Percentiles rank a stretch among this genome's conserved stretches.
Conservation (phyloP, 2,113 vertebrate species). For the Daubentonia madagascariensis region DNA sequence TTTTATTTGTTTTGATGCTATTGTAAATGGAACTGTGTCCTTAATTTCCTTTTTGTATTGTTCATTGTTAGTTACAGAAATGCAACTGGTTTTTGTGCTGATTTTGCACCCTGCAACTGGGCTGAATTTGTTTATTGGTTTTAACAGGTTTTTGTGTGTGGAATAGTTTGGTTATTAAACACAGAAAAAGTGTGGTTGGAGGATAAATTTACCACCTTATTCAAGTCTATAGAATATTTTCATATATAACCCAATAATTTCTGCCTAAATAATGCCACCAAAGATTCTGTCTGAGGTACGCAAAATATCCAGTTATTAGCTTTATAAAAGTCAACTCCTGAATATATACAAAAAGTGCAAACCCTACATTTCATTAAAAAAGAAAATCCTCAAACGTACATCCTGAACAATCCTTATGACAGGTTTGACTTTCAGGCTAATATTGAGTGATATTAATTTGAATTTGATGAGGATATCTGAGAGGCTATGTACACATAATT, state of each 20-base stretch:
- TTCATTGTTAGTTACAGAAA: not conserved
- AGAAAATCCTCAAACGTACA: not conserved
- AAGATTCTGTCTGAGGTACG: not conserved
- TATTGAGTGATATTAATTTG: not conserved
- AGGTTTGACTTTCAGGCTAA: not conserved
- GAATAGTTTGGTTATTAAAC: constrained; percentile 15
- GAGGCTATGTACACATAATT: not conserved
- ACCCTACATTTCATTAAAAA: not conserved
- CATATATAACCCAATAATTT: not conserved
- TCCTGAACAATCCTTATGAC: not conserved
- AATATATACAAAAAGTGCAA: constrained; percentile 9
- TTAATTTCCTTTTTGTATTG: not conserved
- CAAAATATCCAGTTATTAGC: not conserved
- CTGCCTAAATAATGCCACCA: not conserved
- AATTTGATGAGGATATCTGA: not conserved
- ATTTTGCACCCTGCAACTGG: not conserved
- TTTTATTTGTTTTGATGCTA: not conserved
- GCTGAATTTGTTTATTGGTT: not conserved
- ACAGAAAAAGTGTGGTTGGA: not conserved
- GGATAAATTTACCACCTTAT: not conserved
- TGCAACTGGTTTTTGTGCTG: not conserved
- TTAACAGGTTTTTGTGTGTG: not conserved
- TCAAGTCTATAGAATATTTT: not conserved
- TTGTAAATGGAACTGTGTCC: not conserved
- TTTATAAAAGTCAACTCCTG: constrained; percentile 2